Conservation (phyloP, 64 coral and sea anemone genomes). For the Pocillopora damicornis region DNA sequence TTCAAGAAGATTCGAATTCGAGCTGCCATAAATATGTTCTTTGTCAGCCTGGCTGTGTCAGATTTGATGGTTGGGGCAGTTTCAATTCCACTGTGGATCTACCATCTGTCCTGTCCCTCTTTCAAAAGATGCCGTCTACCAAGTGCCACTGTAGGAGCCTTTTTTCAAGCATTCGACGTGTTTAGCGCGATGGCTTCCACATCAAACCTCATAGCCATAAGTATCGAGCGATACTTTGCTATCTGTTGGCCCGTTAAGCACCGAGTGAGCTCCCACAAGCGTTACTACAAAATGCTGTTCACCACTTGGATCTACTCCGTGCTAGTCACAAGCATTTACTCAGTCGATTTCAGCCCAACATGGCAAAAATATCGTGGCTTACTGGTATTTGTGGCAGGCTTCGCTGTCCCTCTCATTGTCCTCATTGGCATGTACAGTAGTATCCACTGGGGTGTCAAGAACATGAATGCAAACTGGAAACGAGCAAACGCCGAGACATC, state of each 20-base stretch:
- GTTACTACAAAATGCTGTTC: conserved; percentile 23
- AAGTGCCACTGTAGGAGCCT: background rate
- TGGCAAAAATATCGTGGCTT: background rate
- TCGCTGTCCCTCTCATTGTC: conserved; percentile 18
- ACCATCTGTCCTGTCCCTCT: conserved; percentile 15
- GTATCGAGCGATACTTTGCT: conserved; percentile 27
- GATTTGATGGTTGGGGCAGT: conserved; percentile 44
- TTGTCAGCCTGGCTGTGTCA: conserved; percentile 51
- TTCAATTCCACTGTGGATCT: conserved; percentile 52
- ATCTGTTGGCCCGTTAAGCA: conserved; percentile 32
- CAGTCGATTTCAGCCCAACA: background rate
- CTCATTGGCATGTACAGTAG: conserved; percentile 22
- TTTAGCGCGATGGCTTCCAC: conserved; percentile 56
- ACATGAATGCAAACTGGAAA: conserved; percentile 11
- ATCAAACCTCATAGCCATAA: conserved; percentile 48
- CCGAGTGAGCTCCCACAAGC: background rate
- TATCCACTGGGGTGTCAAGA: conserved; percentile 25
- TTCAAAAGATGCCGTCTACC: background rate
- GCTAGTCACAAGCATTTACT: conserved; percentile 7
- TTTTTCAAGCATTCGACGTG: conserved; percentile 33
- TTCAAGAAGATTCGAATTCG: conserved; percentile 23
- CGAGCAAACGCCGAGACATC: conserved; percentile 11
- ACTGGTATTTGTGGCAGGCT: conserved; percentile 29
- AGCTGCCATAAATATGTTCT: conserved; percentile 45
- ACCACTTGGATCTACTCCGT: conserved; percentile 22